phyloP scores from a whole-genome alignment of 2,797 vertebrate species.

The Gila robusta region DNA sequence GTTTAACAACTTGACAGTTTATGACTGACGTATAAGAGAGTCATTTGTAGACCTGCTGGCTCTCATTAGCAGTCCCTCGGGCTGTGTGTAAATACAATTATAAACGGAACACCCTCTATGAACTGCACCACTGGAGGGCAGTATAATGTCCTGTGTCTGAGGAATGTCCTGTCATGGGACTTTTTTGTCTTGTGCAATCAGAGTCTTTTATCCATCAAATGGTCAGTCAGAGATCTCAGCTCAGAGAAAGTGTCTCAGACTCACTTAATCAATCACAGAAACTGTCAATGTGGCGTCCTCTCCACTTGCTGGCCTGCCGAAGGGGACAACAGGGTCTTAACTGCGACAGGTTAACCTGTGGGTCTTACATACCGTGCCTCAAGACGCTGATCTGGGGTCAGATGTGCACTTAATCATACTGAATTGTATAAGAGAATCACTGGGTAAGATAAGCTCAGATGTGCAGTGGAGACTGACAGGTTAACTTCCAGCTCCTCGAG shows the following conservation, averaged over 20 bases:
- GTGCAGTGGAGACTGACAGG: neutral
- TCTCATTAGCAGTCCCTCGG: slow-evolving; percentile 42
- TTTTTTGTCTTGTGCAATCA: slow-evolving; percentile 64
- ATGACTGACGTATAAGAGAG: too few species aligned
- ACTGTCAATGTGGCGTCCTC: slow-evolving; percentile 51
- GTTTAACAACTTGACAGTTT: slow-evolving; percentile 23
- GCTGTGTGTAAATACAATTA: slow-evolving; percentile 7
- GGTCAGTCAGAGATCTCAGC: slow-evolving; percentile 62
- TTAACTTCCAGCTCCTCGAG: slow-evolving; percentile 45
- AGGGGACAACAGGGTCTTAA: slow-evolving; percentile 48
- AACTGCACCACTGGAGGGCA: slow-evolving; percentile 60
- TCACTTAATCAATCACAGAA: slow-evolving; percentile 70
- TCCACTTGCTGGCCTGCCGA: slow-evolving; percentile 30
- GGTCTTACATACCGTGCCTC: slow-evolving; percentile 14
- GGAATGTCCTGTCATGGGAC: slow-evolving; percentile 41
- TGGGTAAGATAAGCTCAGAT: slow-evolving; percentile 17
- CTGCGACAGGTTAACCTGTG: slow-evolving; percentile 29
- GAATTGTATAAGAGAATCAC: slow-evolving; percentile 32
- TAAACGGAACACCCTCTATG: neutral
- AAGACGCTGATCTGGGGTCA: slow-evolving; percentile 40
- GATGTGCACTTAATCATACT: slow-evolving; percentile 40
- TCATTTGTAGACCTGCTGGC: neutral
- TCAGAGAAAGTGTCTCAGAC: slow-evolving; percentile 76
- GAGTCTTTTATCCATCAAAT: slow-evolving; percentile 75
- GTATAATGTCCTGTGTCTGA: slow-evolving; percentile 59